Evolutionary conservation across 2,113 vertebrate species (phyloP).

Genomic region (Platycercus adscitus): DNA sequence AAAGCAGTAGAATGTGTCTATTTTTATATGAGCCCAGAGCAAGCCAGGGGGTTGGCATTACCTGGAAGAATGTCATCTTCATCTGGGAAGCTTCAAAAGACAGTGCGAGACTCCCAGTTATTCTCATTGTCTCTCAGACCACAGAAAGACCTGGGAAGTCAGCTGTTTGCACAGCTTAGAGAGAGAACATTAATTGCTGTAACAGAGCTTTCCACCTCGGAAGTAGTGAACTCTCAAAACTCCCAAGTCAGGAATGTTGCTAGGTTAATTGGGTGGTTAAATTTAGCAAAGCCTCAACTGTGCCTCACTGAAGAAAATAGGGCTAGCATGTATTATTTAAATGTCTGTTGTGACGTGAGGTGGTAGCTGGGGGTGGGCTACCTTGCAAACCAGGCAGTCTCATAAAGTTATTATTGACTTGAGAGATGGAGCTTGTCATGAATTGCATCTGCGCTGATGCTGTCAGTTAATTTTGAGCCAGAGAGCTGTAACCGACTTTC

Average conservation of each 20-base stretch:
- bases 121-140: background rate
- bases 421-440: slow-evolving; percentile 26
- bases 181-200: background rate
- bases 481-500: slow-evolving; percentile 21
- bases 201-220: background rate
- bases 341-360: background rate
- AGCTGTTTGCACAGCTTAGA: background rate
- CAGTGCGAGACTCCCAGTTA: background rate
- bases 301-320: background rate
- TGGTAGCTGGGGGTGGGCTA: background rate
- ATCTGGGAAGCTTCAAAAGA: background rate
- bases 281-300: slow-evolving; percentile 6
- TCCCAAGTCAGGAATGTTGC: background rate
- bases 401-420: slow-evolving; percentile 10
- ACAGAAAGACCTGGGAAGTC: background rate
- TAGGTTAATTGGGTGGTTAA: slow-evolving; percentile 53
- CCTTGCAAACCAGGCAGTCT: background rate
- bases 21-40: slow-evolving; percentile 1
- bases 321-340: slow-evolving; percentile 43
- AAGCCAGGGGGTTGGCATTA: background rate
- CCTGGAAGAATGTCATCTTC: background rate
- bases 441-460: background rate
- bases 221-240: slow-evolving; percentile 36
- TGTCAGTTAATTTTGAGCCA: slow-evolving; percentile 53
- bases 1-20: background rate